Percentiles rank a stretch among this genome's conserved stretches.
These are phyloP conservation scores for Malachius bipustulatus DNA, from an alignment of 2,888 invertebrate species.

Conservation along the genomic window DNA sequence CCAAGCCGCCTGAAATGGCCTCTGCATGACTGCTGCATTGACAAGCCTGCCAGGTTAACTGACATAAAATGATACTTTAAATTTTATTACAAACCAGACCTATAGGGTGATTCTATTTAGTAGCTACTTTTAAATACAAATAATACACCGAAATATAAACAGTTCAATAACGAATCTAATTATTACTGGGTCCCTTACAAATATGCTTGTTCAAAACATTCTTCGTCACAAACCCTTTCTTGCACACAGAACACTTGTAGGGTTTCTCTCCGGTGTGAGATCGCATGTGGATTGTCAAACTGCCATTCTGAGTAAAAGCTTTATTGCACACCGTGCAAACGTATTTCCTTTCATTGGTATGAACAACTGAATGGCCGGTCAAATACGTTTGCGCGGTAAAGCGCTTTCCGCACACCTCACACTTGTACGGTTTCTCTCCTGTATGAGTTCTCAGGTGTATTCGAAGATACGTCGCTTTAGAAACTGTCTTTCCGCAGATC, in stretches of 20 bases:
- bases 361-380: constrained; percentile 39
- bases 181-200: no score
- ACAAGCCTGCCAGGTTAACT: no score
- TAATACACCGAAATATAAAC: no score
- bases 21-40: no score
- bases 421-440: constrained; percentile 21
- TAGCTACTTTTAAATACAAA: no score
- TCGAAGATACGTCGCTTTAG: constrained; percentile 18
- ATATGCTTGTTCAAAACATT: no score
- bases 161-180: no score
- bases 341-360: constrained; percentile 39
- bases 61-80: no score
- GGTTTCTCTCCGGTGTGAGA: constrained; percentile 39
- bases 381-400: constrained; percentile 22
- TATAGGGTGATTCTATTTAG: no score
- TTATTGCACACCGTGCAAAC: constrained; percentile 35
- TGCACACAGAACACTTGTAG: constrained; percentile 37
- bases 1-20: no score
- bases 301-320: constrained; percentile 42
- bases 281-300: constrained; percentile 37
- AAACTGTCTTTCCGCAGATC: constrained; percentile 23
- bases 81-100: no score
- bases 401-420: constrained; percentile 7
- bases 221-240: constrained; percentile 25
- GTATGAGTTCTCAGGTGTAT: constrained; percentile 24